Conservation (phyloP, 2,888 invertebrate genomes). For the Leuctra nigra region DNA sequence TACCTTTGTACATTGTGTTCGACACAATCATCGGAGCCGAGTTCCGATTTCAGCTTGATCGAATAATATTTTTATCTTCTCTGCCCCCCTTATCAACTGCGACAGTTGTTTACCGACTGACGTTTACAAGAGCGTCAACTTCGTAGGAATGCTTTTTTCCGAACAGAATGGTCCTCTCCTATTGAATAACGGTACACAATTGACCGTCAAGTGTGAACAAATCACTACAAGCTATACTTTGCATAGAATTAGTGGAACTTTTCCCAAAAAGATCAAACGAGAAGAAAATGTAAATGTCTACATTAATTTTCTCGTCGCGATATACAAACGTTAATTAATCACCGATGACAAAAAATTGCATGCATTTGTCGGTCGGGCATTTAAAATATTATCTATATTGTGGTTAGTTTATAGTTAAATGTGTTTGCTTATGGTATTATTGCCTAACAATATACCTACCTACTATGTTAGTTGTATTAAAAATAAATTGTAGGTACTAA, state of each 20-base stretch:
- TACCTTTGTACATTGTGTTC: too few species aligned
- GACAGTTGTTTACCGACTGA: too few species aligned
- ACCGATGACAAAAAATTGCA: too few species aligned
- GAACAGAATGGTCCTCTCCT: conserved; percentile 30
- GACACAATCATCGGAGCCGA: too few species aligned
- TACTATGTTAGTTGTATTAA: neutral
- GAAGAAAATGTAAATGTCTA: neutral
- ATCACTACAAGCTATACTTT: conserved; percentile 79
- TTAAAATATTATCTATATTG: too few species aligned
- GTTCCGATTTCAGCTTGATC: neutral
- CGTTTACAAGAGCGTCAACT: neutral
- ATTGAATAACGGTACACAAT: conserved; percentile 2
- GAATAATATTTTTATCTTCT: neutral
- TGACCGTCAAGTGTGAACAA: neutral
- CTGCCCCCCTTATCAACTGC: too few species aligned
- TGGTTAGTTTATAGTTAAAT: neutral
- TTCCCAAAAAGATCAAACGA: conserved; percentile 55
- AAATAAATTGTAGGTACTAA: neutral
- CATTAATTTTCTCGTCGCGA: neutral
- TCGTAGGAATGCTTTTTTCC: conserved; percentile 28
- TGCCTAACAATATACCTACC: neutral
- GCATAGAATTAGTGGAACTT: conserved; percentile 85
- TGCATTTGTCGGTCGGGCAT: too few species aligned
- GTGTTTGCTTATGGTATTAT: conserved; percentile 1
- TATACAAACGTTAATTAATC: neutral